Conservation (phyloP, 2,888 invertebrate genomes). For the Morpho deidamia region DNA sequence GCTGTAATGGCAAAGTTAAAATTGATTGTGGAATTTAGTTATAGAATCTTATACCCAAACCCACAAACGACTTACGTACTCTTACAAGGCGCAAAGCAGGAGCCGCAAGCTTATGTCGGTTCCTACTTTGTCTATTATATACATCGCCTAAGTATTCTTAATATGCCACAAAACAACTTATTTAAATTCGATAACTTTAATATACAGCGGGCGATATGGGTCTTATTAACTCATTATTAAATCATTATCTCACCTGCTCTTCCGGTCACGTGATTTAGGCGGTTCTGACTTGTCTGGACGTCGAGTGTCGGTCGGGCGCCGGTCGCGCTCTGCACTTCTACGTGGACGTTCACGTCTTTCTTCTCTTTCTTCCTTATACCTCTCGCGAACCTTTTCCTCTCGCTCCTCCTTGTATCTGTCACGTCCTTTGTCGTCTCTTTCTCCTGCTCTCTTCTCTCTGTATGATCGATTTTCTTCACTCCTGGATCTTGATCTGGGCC, state of each 20-base stretch:
- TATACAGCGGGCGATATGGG: too few species aligned
- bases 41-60: too few species aligned
- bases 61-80: too few species aligned
- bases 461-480: slow-evolving; percentile 45
- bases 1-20: too few species aligned
- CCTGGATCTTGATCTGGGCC: slow-evolving; percentile 33
- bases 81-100: too few species aligned
- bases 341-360: slow-evolving; percentile 18
- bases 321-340: slow-evolving; percentile 1
- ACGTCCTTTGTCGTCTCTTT: slow-evolving; percentile 8
- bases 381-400: slow-evolving; percentile 18
- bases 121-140: too few species aligned
- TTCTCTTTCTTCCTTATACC: slow-evolving; percentile 13
- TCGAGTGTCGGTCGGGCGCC: neutral
- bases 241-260: slow-evolving; percentile 50
- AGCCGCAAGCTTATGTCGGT: too few species aligned
- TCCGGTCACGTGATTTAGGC: slow-evolving; percentile 34
- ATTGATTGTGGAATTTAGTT: too few species aligned
- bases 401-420: slow-evolving; percentile 15
- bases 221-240: too few species aligned
- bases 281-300: slow-evolving; percentile 17
- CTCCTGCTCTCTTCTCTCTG: slow-evolving; percentile 34
- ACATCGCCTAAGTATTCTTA: too few species aligned
- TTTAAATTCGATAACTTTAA: too few species aligned
- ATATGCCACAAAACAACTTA: too few species aligned